A percentile compares a stretch with the other conserved stretches of the same genome.
These are phyloP conservation scores for Pelochelys cantorii DNA, from an alignment of 2,797 vertebrate species.

Conservation along the genomic window DNA sequence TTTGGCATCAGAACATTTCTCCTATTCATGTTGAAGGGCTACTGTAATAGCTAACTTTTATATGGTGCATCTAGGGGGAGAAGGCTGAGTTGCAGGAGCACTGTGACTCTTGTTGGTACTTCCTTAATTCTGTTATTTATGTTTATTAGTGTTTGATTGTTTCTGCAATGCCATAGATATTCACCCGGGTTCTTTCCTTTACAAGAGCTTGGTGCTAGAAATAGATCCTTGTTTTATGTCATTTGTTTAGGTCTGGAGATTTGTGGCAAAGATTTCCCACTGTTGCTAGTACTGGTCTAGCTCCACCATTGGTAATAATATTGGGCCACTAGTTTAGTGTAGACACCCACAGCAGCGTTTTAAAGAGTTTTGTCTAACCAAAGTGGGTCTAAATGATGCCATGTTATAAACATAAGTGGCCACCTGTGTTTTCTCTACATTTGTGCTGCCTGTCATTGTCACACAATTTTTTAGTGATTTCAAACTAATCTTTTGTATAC, in stretches of 20 bases:
- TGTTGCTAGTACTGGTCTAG: not conserved
- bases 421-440: not conserved
- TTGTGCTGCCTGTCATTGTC: not conserved
- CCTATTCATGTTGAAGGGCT: too few relatives aligned
- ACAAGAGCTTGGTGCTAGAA: not conserved
- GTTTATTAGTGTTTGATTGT: not conserved
- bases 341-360: not conserved
- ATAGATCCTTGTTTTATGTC: not conserved
- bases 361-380: not conserved
- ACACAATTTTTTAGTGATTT: not conserved
- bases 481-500: not conserved
- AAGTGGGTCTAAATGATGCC: not conserved
- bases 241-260: not conserved
- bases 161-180: not conserved
- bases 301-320: not conserved
- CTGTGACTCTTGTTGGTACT: not conserved
- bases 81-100: not conserved
- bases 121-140: not conserved
- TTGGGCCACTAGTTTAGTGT: not conserved
- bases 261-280: not conserved
- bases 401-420: not conserved
- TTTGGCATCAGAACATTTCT: not conserved
- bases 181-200: not conserved
- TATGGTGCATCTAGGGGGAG: not conserved
- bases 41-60: not conserved